Evolutionary conservation across 2,113 vertebrate species (phyloP).

Genomic region (Oryzias curvinotus): DNA sequence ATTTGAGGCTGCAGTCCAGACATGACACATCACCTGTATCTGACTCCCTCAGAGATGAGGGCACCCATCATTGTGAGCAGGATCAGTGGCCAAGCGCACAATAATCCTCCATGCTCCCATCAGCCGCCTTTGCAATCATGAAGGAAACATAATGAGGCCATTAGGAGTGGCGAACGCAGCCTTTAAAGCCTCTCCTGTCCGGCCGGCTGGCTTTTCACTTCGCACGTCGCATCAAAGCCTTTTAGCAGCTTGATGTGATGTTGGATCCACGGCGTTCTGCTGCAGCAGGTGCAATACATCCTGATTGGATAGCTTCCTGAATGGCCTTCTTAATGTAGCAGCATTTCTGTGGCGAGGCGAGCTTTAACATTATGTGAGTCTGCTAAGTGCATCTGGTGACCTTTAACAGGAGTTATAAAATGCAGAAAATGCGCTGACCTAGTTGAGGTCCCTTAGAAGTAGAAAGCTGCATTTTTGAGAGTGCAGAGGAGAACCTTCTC

Average conservation of each 20-base stretch:
- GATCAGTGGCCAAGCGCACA: slow-evolving; percentile 65
- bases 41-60: slow-evolving; percentile 12
- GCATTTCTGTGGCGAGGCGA: slow-evolving; percentile 14
- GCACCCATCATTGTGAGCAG: slow-evolving; percentile 47
- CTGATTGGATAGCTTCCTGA: slow-evolving; percentile 57
- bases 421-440: slow-evolving; percentile 43
- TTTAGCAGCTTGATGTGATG: slow-evolving; percentile 38
- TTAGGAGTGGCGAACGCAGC: slow-evolving; percentile 46
- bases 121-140: slow-evolving; percentile 42
- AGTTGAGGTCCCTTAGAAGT: slow-evolving; percentile 10
- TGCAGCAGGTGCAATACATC: slow-evolving; percentile 43
- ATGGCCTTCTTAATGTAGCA: slow-evolving; percentile 46
- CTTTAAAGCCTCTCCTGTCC: slow-evolving; percentile 38
- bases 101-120: slow-evolving; percentile 49
- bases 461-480: not conserved
- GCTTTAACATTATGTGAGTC: slow-evolving; percentile 45
- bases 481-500: not conserved
- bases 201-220: slow-evolving; percentile 16
- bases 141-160: slow-evolving; percentile 61
- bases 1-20: too few species aligned
- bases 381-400: slow-evolving; percentile 47
- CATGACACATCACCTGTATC: too few species aligned
- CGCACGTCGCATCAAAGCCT: slow-evolving; percentile 42
- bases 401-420: slow-evolving; percentile 40
- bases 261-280: slow-evolving; percentile 10